A percentile compares a stretch with the other conserved stretches of the same genome.
Conservation (phyloP, 2,888 invertebrate genomes). For the Pristionchus mayeri region DNA sequence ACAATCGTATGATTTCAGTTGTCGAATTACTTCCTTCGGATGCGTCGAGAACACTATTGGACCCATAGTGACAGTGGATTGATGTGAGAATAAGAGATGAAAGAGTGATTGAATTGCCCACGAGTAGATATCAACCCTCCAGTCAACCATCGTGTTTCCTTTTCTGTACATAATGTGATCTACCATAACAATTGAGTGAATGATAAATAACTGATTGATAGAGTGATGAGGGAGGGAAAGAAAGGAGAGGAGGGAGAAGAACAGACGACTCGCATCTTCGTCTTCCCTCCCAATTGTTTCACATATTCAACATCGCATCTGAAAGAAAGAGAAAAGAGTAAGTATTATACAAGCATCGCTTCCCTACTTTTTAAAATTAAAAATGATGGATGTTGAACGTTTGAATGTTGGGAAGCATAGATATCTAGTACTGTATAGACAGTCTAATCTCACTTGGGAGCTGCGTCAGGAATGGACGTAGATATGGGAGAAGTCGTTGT, state of each 20-base stretch:
- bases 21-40: constrained; percentile 46
- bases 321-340: neutral
- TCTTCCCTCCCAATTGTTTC: constrained; percentile 41
- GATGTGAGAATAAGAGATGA: neutral
- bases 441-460: constrained; percentile 14
- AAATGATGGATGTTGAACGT: neutral
- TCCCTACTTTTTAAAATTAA: neutral
- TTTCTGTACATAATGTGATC: constrained; percentile 35
- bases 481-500: neutral
- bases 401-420: too few relatives aligned
- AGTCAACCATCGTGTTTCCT: neutral
- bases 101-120: neutral
- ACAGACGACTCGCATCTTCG: constrained; percentile 18
- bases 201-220: too few relatives aligned
- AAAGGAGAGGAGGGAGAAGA: neutral
- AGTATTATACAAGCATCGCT: neutral
- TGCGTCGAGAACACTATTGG: constrained; percentile 47
- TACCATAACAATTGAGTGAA: constrained; percentile 9
- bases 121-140: constrained; percentile 34
- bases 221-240: neutral
- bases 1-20: constrained; percentile 33
- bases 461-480: neutral
- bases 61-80: constrained; percentile 42
- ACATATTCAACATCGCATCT: constrained; percentile 31
- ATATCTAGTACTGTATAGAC: too few relatives aligned